Base-by-base conservation (phyloP, 2,797 vertebrate genomes). In the Mormyrops attenuatus region DNA sequence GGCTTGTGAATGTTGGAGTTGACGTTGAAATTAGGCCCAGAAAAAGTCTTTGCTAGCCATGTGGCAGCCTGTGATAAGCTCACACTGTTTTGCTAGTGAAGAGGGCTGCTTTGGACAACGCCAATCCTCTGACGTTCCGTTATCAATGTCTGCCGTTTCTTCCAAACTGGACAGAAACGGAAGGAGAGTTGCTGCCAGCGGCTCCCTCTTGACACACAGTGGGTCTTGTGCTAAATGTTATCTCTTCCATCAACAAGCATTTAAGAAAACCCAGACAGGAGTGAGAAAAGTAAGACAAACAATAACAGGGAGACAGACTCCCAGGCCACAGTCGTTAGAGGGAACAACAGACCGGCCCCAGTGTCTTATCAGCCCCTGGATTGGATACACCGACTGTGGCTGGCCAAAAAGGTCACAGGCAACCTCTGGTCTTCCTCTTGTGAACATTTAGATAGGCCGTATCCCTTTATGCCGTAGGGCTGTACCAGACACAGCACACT, bases 231-330 rank as follows among this genome's bases (percentile, higher is more conserved):
- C 30, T 38, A 41, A 87, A 41, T 38, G 50, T 50, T 85, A 85
- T 85, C 82, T 85, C 20, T 22, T 85, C 47, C 82, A 85, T 85
- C 82, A 13, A 85, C 82, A 85, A 85, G 82, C 82, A 85, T 85
- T 85, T 50, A 85, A 85, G 47, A 85, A 86, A 87, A 87, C 26
- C 85, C 85, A 87, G 85, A 60, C 85, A 3, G 30, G 26, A 38
- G 85, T 57, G 85, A 87, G 52, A 87, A 57, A 38, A 87, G 85
- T n/a, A 41, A 57, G 52, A 57, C 30, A 87, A 87, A 87, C 85
- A 57, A 87, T 87, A 87, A 57, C 53, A 87, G 9, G 26, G 15
- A 87, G 52, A 57, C 52, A 87, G 85, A 87, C 53, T 87, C 22
- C 50, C 85, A 57, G 85, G 55, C 85, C 85, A 30, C 85, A 87